phyloP scores from a whole-genome alignment of 1,140 invertebrate genomes.

The Trichonephila clavata region DNA sequence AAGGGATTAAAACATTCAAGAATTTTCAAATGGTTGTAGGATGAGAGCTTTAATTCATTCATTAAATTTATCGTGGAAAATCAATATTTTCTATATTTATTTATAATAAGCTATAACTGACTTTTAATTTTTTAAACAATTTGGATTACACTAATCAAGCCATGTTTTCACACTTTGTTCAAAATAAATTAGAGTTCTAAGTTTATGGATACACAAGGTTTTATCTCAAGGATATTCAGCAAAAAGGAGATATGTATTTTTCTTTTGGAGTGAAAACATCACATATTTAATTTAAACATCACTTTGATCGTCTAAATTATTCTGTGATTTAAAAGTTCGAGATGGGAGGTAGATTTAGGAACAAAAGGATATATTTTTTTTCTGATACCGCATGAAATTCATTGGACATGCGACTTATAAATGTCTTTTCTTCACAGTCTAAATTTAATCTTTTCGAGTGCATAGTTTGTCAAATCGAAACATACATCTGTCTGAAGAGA shows the following conservation, averaged over 20 bases:
- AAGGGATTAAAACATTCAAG: no score
- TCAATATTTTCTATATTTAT: no score
- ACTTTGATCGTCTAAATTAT: conserved; percentile 28
- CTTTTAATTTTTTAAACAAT: no score
- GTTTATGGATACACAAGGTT: conserved; percentile 10
- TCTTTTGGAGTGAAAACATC: conserved; percentile 40
- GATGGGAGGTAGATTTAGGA: conserved; percentile 63
- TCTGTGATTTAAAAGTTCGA: conserved; percentile 35
- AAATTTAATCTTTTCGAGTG: background rate
- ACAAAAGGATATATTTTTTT: conserved; percentile 41
- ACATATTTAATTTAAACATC: conserved; percentile 48
- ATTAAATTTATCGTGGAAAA: no score
- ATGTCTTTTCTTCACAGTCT: background rate
- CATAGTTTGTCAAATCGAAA: background rate
- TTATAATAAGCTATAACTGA: no score
- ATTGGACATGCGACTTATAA: background rate
- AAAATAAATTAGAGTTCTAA: conserved; percentile 10
- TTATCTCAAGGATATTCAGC: conserved; percentile 59
- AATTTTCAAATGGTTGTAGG: no score
- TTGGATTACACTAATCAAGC: background rate
- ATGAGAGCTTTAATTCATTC: no score
- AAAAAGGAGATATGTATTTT: conserved; percentile 65
- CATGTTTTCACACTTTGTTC: conserved; percentile 7
- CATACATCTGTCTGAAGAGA: background rate
- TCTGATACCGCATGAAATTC: conserved; percentile 14